Evolutionary conservation across 1,140 invertebrate genomes (phyloP).

Genomic region (Helicoverpa armigera): DNA sequence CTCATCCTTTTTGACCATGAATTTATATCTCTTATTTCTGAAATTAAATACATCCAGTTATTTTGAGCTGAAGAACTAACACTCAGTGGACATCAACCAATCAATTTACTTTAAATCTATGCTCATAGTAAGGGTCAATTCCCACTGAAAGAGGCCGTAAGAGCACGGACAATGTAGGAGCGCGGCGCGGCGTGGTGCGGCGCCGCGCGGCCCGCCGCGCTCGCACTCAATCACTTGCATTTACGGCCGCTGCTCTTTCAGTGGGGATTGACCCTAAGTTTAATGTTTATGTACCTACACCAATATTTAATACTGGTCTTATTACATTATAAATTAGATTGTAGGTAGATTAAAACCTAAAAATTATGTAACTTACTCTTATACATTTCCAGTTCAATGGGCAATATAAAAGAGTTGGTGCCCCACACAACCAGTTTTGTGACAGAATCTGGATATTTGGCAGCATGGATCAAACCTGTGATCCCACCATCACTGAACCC

Average conservation of each 20-base stretch:
- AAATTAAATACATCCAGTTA: slow-evolving; percentile 17
- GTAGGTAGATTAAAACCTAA: background rate
- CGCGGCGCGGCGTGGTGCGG: no score
- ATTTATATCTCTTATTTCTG: slow-evolving; percentile 89
- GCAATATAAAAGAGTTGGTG: slow-evolving; percentile 91
- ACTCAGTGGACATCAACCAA: no score
- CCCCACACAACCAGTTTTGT: slow-evolving; percentile 93
- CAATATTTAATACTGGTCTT: background rate
- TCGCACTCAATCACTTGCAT: no score
- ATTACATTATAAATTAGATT: background rate
- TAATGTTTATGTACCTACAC: no score
- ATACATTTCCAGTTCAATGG: slow-evolving; percentile 89
- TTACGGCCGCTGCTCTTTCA: no score
- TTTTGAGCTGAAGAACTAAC: no score
- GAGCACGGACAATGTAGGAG: no score
- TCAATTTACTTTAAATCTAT: no score
- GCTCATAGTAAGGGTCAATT: no score
- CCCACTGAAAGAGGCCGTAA: no score
- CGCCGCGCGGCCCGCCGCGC: no score
- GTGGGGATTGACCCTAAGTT: no score
- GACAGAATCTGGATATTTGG: slow-evolving; percentile 89
- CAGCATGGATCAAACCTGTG: slow-evolving; percentile 91
- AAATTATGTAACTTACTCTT: slow-evolving; percentile 83
- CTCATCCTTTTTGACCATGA: slow-evolving; percentile 94
- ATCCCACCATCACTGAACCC: slow-evolving; percentile 97